phyloP scores from a whole-genome alignment of 2,888 invertebrate genomes.

The Augochlorella aurata region DNA sequence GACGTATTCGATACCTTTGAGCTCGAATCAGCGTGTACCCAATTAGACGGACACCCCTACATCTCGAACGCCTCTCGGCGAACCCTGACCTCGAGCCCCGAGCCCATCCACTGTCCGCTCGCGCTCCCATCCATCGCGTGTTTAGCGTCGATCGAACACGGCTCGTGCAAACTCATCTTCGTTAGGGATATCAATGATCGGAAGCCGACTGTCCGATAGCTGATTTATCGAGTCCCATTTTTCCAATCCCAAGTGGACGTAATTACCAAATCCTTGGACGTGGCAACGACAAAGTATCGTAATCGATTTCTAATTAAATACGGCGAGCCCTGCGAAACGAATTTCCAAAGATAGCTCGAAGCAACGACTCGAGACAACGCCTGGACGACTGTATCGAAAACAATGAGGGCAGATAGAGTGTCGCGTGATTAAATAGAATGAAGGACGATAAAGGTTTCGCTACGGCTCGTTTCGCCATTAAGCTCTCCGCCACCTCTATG shows the following conservation, averaged over 20 bases:
- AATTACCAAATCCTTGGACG: no score
- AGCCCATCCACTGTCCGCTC: conserved; percentile 3
- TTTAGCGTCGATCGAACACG: conserved; percentile 8
- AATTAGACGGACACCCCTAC: conserved; percentile 34
- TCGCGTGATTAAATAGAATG: no score
- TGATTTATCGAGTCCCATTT: no score
- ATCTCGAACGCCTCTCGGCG: conserved; percentile 8
- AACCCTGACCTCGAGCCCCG: conserved; percentile 8
- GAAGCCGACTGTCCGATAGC: not conserved
- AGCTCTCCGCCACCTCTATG: not conserved
- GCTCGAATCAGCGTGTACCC: conserved; percentile 14
- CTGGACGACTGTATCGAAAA: no score
- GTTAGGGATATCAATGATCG: not conserved
- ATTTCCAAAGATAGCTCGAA: no score
- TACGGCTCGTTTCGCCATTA: not conserved
- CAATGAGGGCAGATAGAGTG: no score
- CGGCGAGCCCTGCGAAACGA: no score
- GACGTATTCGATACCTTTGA: conserved; percentile 20
- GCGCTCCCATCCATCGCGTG: not conserved
- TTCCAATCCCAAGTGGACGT: no score
- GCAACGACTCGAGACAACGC: no score
- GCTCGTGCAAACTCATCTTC: not conserved
- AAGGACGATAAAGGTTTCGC: not conserved
- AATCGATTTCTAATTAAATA: no score
- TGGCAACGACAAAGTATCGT: no score